Evolutionary conservation across 2,888 invertebrate genomes (phyloP).

Genomic region (Hydraecia micacea): DNA sequence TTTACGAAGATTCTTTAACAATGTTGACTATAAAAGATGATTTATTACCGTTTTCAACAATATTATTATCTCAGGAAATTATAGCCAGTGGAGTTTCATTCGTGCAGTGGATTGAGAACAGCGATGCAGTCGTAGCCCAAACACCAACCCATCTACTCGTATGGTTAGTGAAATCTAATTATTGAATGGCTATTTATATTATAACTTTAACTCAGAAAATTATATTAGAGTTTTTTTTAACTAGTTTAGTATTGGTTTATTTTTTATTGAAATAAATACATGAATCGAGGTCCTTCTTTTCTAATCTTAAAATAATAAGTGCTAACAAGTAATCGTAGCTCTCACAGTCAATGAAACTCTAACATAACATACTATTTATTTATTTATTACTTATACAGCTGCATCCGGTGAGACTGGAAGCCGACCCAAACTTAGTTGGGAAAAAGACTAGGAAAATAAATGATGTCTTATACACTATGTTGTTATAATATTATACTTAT

Average conservation of each 20-base stretch:
- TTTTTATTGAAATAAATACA: too few species aligned
- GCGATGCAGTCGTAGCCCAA: conserved; percentile 99
- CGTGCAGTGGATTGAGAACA: conserved; percentile 96
- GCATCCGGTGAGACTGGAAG: too few species aligned
- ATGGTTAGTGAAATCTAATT: conserved; percentile 91
- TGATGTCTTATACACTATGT: too few species aligned
- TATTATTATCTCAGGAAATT: conserved; percentile 80
- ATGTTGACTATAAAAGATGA: background rate
- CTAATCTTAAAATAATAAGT: background rate
- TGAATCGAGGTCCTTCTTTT: background rate
- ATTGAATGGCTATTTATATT: background rate
- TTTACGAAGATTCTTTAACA: background rate
- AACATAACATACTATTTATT: background rate
- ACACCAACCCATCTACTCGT: conserved; percentile 96
- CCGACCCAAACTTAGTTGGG: too few species aligned
- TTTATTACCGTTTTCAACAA: background rate
- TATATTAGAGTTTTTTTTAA: background rate
- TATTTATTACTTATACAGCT: background rate
- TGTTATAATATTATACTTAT: background rate
- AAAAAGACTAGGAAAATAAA: too few species aligned
- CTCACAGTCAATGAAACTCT: background rate
- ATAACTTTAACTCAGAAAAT: background rate
- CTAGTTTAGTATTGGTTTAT: too few species aligned
- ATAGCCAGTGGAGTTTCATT: conserved; percentile 93
- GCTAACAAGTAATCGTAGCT: background rate